A percentile compares a stretch with the other conserved stretches of the same genome.
Conservation (phyloP, 1,140 invertebrate species). For the Zaprionus taronus region DNA sequence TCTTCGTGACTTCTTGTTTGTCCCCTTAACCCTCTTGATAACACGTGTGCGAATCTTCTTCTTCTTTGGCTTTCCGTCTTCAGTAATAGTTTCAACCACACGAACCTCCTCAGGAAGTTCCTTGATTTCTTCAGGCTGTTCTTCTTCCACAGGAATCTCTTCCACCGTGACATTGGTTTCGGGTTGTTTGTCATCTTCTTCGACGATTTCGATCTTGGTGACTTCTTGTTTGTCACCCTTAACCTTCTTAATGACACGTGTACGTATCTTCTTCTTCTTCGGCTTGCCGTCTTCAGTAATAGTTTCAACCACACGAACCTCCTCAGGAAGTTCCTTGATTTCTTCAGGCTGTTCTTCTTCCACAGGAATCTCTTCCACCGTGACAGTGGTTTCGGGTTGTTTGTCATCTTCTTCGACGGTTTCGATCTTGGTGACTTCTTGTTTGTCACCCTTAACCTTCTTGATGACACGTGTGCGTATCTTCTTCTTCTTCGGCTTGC, state of each 20-base stretch:
- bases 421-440: constrained; percentile 81
- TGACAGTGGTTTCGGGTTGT: constrained; percentile 70
- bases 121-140: constrained; percentile 14
- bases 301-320: constrained; percentile 23
- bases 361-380: constrained; percentile 46
- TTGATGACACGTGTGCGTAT: constrained; percentile 66
- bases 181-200: constrained; percentile 81
- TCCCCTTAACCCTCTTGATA: constrained; percentile 71
- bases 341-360: constrained; percentile 32
- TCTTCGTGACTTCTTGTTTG: constrained; percentile 76
- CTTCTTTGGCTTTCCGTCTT: constrained; percentile 22
- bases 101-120: constrained; percentile 36
- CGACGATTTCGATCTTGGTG: constrained; percentile 81
- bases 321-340: constrained; percentile 33
- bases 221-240: constrained; percentile 74
- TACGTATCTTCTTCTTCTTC: constrained; percentile 52
- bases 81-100: constrained; percentile 7
- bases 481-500: constrained; percentile 36
- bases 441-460: constrained; percentile 69
- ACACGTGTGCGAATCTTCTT: constrained; percentile 61
- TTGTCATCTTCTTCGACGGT: constrained; percentile 84
- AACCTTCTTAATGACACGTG: constrained; percentile 68
- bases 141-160: constrained; percentile 35
- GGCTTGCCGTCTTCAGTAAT: constrained; percentile 14
- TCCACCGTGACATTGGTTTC: constrained; percentile 67